These are phyloP conservation scores for Seriola rivoliana DNA, from an alignment of 2,113 vertebrate species.

Conservation along the genomic window DNA sequence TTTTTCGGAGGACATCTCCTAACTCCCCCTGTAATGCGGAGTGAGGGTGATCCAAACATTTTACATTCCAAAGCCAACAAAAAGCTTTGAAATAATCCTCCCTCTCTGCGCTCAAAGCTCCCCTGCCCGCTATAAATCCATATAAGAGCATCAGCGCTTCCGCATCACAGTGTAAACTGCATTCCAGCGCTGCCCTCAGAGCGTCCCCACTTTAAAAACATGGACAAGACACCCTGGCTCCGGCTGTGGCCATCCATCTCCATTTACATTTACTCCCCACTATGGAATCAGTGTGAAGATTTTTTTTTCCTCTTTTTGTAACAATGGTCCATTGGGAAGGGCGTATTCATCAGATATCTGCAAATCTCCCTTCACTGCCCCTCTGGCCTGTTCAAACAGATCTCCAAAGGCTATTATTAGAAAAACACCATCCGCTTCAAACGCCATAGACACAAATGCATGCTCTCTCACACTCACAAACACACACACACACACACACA, in stretches of 20 bases:
- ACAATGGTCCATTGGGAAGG: neutral
- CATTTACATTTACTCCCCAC: slow-evolving; percentile 34
- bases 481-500: slow-evolving; percentile 19
- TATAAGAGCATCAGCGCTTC: slow-evolving; percentile 63
- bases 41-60: slow-evolving; percentile 41
- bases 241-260: slow-evolving; percentile 27
- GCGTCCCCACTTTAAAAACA: slow-evolving; percentile 51
- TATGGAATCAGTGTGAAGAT: slow-evolving; percentile 5
- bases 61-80: slow-evolving; percentile 65
- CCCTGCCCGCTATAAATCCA: slow-evolving; percentile 65
- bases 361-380: slow-evolving; percentile 1
- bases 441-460: slow-evolving; percentile 1
- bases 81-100: slow-evolving; percentile 62
- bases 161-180: slow-evolving; percentile 44
- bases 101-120: slow-evolving; percentile 51
- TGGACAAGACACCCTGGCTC: slow-evolving; percentile 45
- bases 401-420: slow-evolving; percentile 33
- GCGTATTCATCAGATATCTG: neutral
- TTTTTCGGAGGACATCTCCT: slow-evolving; percentile 15
- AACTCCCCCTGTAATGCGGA: neutral
- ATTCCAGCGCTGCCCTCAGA: slow-evolving; percentile 52
- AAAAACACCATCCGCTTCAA: slow-evolving; percentile 16
- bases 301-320: neutral
- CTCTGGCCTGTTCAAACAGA: slow-evolving; percentile 20
- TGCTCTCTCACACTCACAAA: neutral